Evolutionary conservation across 2,888 invertebrate species (phyloP).

Genomic region (Drosophila prostipennis): DNA sequence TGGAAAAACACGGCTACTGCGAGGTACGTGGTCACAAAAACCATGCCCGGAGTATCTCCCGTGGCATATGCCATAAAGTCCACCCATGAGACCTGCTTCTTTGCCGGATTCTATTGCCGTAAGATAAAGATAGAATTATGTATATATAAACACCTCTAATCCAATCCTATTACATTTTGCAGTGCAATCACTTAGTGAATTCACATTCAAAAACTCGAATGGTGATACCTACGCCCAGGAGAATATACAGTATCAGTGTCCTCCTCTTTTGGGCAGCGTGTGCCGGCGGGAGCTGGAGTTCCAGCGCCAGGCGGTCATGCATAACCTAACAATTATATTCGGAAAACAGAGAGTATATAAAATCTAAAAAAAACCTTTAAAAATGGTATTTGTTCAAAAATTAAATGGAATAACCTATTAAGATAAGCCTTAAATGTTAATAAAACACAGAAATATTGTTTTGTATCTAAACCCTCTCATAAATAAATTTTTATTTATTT

Average conservation of each 20-base stretch:
- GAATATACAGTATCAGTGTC: conserved; percentile 87
- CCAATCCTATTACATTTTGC: conserved; percentile 75
- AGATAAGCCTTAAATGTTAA: not conserved
- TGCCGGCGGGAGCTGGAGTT: conserved; percentile 86
- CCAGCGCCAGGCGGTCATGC: conserved; percentile 83
- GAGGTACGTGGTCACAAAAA: conserved; percentile 86
- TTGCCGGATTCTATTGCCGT: conserved; percentile 86
- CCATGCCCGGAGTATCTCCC: conserved; percentile 82
- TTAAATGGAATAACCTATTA: not conserved
- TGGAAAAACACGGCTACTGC: conserved; percentile 86
- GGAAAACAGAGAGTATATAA: conserved; percentile 32
- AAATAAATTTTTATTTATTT: not conserved
- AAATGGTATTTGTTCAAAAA: not conserved
- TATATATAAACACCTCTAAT: not conserved
- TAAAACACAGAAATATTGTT: not conserved
- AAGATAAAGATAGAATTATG: conserved; percentile 79
- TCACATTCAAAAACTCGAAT: conserved; percentile 85
- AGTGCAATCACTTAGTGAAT: conserved; percentile 88
- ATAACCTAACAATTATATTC: conserved; percentile 81
- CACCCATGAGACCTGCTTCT: conserved; percentile 87
- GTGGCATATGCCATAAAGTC: conserved; percentile 86
- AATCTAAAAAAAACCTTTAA: too few relatives aligned
- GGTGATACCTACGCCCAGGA: conserved; percentile 86
- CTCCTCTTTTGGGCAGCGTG: conserved; percentile 85
- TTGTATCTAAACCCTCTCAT: not conserved